Percentiles rank a stretch among this genome's conserved stretches.
phyloP scores from a whole-genome alignment of 2,888 invertebrate genomes.

The Temnothorax rugatulus region DNA sequence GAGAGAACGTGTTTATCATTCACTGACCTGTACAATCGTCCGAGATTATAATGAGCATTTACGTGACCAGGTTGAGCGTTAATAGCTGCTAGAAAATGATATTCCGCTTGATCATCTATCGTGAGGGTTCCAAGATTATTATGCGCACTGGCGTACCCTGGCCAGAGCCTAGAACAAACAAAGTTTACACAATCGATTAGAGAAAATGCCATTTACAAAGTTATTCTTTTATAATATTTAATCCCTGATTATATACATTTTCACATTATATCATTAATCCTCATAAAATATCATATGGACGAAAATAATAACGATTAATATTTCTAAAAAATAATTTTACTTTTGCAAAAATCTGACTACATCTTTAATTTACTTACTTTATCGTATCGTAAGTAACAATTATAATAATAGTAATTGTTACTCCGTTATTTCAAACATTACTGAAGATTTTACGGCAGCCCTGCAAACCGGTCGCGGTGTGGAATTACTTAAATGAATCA shows the following conservation, averaged over 20 bases:
- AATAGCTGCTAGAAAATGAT: conserved; percentile 92
- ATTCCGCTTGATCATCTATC: conserved; percentile 90
- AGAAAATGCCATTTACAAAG: neutral
- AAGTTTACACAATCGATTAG: neutral
- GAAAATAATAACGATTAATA: neutral
- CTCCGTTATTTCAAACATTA: neutral
- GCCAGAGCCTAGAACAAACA: conserved; percentile 90
- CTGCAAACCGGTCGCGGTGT: neutral
- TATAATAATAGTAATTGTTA: neutral
- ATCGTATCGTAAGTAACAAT: neutral
- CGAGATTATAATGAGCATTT: conserved; percentile 94
- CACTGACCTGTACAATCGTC: conserved; percentile 92
- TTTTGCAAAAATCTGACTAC: neutral
- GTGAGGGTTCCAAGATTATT: conserved; percentile 95
- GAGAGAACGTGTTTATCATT: conserved; percentile 22
- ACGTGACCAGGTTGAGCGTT: conserved; percentile 92
- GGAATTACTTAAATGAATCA: conserved; percentile 49
- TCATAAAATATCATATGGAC: neutral
- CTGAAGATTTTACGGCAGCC: neutral
- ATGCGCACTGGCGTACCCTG: conserved; percentile 94
- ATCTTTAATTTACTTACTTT: neutral
- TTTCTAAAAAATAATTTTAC: neutral
- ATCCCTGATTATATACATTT: neutral
- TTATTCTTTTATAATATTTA: neutral
- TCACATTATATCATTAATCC: no score